These are phyloP conservation scores for Peribatodes rhomboidaria DNA, from an alignment of 2,888 invertebrate species.

Conservation along the genomic window DNA sequence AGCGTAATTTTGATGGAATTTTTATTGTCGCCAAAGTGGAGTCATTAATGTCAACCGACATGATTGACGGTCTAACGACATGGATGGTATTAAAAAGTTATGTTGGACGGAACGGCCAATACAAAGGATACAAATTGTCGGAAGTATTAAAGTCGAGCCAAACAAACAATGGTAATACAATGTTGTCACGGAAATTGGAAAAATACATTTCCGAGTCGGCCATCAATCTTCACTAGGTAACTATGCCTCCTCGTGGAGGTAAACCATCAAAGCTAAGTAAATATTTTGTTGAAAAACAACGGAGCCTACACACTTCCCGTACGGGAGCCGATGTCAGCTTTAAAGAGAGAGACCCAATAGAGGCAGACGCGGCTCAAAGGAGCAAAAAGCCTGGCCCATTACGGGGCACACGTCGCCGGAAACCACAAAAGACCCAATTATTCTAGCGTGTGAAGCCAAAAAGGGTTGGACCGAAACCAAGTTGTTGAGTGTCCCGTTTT, in stretches of 20 bases:
- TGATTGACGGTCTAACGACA: conserved; percentile 55
- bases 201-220: conserved; percentile 38
- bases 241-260: conserved; percentile 23
- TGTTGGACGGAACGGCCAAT: conserved; percentile 31
- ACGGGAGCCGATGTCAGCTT: conserved; percentile 55
- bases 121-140: conserved; percentile 33
- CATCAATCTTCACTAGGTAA: conserved; percentile 37
- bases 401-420: conserved; percentile 71
- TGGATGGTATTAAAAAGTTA: conserved; percentile 51
- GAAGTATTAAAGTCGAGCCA: conserved; percentile 11
- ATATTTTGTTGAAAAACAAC: conserved; percentile 53
- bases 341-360: conserved; percentile 66
- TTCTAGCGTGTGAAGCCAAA: conserved; percentile 74
- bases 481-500: conserved; percentile 65
- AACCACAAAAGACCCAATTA: conserved; percentile 83
- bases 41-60: conserved; percentile 63
- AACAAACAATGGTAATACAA: conserved; percentile 26
- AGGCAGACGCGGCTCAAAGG: conserved; percentile 67
- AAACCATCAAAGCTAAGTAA: conserved; percentile 46
- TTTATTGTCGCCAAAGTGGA: conserved; percentile 67
- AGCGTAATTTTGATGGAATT: conserved; percentile 65
- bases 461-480: conserved; percentile 73
- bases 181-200: conserved; percentile 38
- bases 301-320: conserved; percentile 23
- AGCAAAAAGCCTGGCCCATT: conserved; percentile 73